Evolutionary conservation across 2,888 invertebrate species (phyloP).

Genomic region (Drosophila neotestacea): DNA sequence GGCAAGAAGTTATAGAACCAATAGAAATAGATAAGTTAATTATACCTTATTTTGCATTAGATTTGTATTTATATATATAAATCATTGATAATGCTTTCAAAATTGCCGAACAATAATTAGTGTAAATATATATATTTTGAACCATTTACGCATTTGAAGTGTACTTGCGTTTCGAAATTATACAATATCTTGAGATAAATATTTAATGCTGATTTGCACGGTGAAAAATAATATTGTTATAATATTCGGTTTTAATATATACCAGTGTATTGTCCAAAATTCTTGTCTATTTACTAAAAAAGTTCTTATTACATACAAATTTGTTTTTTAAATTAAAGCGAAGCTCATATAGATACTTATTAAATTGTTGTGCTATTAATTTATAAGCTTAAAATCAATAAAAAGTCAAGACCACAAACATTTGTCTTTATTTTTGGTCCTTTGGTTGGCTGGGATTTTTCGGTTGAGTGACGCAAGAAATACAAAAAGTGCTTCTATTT

Average conservation of each 20-base stretch:
- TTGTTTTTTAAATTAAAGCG: constrained; percentile 46
- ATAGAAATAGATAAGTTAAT: constrained; percentile 32
- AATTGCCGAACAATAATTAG: constrained; percentile 63
- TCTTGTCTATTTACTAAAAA: constrained; percentile 28
- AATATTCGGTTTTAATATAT: constrained; percentile 26
- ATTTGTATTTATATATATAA: constrained; percentile 16
- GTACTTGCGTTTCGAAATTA: constrained; percentile 48
- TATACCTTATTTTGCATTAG: constrained; percentile 27
- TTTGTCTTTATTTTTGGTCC: not conserved
- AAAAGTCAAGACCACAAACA: constrained; percentile 18
- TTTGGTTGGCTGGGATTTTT: too few species aligned
- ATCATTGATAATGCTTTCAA: constrained; percentile 40
- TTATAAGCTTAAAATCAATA: constrained; percentile 61
- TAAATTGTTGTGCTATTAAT: constrained; percentile 71
- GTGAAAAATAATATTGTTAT: constrained; percentile 38
- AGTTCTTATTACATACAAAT: constrained; percentile 24
- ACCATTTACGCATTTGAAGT: constrained; percentile 29
- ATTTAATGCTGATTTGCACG: constrained; percentile 33
- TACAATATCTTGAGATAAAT: constrained; percentile 16
- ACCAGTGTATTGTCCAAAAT: constrained; percentile 28
- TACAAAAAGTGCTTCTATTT: too few species aligned
- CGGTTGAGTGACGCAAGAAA: too few species aligned
- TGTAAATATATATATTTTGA: constrained; percentile 65
- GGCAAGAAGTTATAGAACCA: constrained; percentile 84
- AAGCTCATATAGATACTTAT: constrained; percentile 51